Conservation (phyloP, 2,113 vertebrate genomes). For the Syrrhaptes paradoxus region DNA sequence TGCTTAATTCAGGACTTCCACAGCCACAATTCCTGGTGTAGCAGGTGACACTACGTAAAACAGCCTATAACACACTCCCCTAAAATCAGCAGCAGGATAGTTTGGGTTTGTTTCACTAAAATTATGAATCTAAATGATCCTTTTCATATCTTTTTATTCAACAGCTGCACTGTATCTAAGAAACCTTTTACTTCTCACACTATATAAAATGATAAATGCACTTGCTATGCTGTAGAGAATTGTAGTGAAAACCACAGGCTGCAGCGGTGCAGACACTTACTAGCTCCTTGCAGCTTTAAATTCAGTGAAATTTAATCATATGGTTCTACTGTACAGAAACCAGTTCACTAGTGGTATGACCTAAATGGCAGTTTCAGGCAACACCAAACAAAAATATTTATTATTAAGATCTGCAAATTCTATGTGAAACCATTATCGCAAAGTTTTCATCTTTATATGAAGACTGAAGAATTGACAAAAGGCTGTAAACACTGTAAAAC, state of each 20-base stretch:
- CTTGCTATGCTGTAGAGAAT: background rate
- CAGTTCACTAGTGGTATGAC: background rate
- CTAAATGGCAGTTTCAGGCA: background rate
- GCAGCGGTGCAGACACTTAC: background rate
- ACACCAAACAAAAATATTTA: background rate
- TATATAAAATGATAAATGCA: background rate
- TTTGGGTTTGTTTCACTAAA: background rate
- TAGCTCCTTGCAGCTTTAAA: background rate
- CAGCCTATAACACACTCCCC: background rate
- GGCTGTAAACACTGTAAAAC: background rate
- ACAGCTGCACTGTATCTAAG: background rate
- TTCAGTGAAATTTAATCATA: background rate
- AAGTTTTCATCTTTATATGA: background rate
- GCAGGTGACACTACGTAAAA: background rate
- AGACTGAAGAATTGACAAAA: background rate
- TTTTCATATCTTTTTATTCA: background rate
- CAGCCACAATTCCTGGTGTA: background rate
- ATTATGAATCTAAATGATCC: background rate
- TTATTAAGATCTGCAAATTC: background rate
- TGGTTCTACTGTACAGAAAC: background rate
- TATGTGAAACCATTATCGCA: background rate
- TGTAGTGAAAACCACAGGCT: background rate
- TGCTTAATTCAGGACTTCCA: slow-evolving; percentile 9
- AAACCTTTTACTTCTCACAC: background rate
- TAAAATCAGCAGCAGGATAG: background rate